Percentiles rank a stretch among this genome's conserved stretches.
These are phyloP conservation scores for Apostichopus californicus DNA, from an alignment of 35 echinoderm and acorn worm genomes.

Conservation along the genomic window DNA sequence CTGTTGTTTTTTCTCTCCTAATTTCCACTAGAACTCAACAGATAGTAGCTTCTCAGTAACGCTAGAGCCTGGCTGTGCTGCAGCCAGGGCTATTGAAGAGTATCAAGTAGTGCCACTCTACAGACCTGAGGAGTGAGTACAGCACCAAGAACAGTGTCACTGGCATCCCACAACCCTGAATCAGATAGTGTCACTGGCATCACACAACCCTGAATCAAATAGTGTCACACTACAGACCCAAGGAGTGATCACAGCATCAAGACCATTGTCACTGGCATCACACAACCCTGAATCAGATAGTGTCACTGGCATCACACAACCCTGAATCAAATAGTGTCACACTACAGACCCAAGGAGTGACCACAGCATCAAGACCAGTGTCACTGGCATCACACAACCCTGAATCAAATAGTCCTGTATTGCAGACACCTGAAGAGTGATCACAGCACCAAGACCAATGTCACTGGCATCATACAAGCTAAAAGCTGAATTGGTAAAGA, in stretches of 20 bases:
- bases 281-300: background rate
- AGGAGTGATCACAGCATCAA: background rate
- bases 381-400: background rate
- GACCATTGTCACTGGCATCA: background rate
- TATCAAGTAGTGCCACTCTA: conserved; percentile 32
- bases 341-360: background rate
- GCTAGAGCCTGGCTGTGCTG: background rate
- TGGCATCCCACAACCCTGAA: background rate
- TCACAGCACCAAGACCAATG: background rate
- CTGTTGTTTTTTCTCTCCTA: background rate
- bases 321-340: background rate
- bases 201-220: background rate
- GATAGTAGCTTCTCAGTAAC: background rate
- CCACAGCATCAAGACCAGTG: background rate
- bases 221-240: background rate
- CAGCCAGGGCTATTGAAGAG: conserved; percentile 7
- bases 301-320: background rate
- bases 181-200: background rate
- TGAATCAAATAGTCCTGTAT: background rate
- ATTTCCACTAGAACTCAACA: background rate
- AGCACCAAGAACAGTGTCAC: background rate
- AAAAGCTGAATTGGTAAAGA: too few species aligned
- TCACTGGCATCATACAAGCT: background rate
- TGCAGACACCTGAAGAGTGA: background rate
- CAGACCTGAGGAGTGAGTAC: background rate